Evolutionary conservation across 1,140 invertebrate genomes (phyloP).

Genomic region (Zaprionus capensis): DNA sequence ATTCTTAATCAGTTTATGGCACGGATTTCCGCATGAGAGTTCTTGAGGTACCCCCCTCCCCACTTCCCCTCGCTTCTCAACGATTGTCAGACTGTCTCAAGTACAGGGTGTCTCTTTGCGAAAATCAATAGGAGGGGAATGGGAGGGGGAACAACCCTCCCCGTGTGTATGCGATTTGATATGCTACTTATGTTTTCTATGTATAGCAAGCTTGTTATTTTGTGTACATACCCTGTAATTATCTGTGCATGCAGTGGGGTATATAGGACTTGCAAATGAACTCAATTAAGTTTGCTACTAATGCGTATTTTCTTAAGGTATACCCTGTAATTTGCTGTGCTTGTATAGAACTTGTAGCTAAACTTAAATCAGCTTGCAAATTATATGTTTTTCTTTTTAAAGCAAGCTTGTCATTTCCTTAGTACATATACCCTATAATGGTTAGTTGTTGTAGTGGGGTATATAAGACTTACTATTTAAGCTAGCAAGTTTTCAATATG

Average conservation of each 20-base stretch:
- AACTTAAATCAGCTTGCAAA: too few relatives aligned
- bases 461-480: neutral
- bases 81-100: neutral
- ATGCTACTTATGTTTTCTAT: constrained; percentile 15
- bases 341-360: too few relatives aligned
- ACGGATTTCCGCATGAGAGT: constrained; percentile 1
- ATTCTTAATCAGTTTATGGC: constrained; percentile 9
- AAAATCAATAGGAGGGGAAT: constrained; percentile 20
- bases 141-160: neutral
- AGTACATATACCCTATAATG: neutral
- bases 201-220: neutral
- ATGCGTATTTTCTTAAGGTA: neutral
- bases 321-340: neutral
- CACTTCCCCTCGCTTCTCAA: too few relatives aligned
- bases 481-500: neutral
- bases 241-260: neutral
- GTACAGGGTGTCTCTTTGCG: constrained; percentile 34
- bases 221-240: neutral
- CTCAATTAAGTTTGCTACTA: neutral
- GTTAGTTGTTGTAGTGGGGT: neutral
- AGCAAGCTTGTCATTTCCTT: too few relatives aligned
- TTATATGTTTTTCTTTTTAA: too few relatives aligned
- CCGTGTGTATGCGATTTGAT: constrained; percentile 7
- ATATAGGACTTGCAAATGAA: neutral
- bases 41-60: neutral